Conservation (phyloP, 2,113 vertebrate genomes). For the Xenopus borealis region DNA sequence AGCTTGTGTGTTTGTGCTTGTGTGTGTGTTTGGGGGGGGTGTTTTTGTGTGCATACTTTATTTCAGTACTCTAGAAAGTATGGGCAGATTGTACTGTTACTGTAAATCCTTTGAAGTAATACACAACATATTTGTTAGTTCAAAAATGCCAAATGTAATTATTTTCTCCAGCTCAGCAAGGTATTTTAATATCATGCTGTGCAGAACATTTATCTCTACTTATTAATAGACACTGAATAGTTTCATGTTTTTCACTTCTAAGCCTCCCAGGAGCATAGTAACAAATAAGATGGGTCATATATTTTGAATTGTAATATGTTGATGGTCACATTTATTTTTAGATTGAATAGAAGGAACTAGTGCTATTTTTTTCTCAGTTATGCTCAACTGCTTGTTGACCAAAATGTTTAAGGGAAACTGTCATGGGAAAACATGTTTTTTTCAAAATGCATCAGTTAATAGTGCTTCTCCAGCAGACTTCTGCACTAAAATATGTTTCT, state of each 20-base stretch:
- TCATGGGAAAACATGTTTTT: no score
- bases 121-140: constrained; percentile 46
- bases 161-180: constrained; percentile 44
- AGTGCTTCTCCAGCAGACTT: no score
- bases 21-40: constrained; percentile 26
- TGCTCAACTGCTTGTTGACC: no score
- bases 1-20: constrained; percentile 34
- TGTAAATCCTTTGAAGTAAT: constrained; percentile 45
- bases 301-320: constrained; percentile 25
- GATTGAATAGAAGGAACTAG: no score
- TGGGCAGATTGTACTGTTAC: constrained; percentile 42
- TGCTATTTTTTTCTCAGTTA: no score
- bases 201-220: constrained; percentile 44
- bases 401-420: no score
- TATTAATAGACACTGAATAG: constrained; percentile 38
- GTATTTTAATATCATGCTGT: constrained; percentile 46
- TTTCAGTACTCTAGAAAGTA: constrained; percentile 43
- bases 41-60: constrained; percentile 34
- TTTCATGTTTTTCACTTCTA: constrained; percentile 31
- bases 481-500: no score
- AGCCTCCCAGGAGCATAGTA: constrained; percentile 30
- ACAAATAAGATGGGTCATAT: constrained; percentile 41
- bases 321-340: constrained; percentile 4
- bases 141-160: constrained; percentile 47
- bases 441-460: no score